These are phyloP conservation scores for Isotomurus palustris DNA, from an alignment of 2,888 invertebrate species.

Conservation along the genomic window DNA sequence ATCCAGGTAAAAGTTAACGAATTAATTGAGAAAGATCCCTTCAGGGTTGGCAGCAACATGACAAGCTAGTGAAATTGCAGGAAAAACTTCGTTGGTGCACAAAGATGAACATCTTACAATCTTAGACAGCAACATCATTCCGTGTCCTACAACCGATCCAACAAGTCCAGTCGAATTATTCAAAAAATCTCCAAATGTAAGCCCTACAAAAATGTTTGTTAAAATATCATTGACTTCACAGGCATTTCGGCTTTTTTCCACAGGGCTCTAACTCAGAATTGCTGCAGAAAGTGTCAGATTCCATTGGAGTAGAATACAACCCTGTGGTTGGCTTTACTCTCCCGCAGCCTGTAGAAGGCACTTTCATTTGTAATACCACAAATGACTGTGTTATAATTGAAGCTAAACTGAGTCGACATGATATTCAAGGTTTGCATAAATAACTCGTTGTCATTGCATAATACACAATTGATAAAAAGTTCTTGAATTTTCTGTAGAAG, in stretches of 20 bases:
- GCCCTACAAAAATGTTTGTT: neutral
- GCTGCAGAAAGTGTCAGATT: too few relatives aligned
- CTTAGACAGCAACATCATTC: neutral
- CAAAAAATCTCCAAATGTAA: neutral
- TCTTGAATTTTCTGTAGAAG: too few relatives aligned
- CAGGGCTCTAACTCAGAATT: too few relatives aligned
- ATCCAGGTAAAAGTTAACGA: neutral
- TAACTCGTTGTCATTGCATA: neutral
- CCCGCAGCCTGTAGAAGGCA: neutral
- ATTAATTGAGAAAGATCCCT: too few relatives aligned
- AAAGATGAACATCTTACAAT: neutral
- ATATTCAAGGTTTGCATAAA: neutral
- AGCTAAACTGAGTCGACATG: too few relatives aligned
- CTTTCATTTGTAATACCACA: neutral
- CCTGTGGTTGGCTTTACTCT: neutral
- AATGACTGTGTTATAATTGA: neutral
- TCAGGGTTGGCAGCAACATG: too few relatives aligned
- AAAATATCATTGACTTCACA: too few relatives aligned
- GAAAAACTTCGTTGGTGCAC: neutral
- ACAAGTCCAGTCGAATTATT: neutral
- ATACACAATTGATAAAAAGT: neutral
- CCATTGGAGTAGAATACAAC: too few relatives aligned
- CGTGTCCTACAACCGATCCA: slow-evolving; percentile 5
- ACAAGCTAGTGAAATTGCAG: neutral
- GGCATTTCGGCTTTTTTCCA: too few relatives aligned